Base-by-base conservation (phyloP, 2,888 invertebrate genomes). In the Melanchra persicariae region DNA sequence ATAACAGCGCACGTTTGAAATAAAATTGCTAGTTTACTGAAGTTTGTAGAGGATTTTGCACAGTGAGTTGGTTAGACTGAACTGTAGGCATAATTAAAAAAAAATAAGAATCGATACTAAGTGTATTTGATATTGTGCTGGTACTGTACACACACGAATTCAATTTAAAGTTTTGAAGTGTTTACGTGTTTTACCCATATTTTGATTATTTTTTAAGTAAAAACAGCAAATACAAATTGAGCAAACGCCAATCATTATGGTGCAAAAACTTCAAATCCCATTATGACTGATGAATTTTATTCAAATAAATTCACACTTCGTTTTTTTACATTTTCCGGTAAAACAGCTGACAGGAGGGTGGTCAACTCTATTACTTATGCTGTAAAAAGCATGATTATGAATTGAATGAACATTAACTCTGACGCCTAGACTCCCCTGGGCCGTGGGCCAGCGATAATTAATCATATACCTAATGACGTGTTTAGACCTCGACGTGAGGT, bases 381-480 rank as follows among this genome's bases (percentile, higher is more conserved):
- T 71, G 79, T 77, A 85, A 86, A 86, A 86, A 84, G 85, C 84
- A 87, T 91, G 91, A 92, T 93, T 91, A 92, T 88, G 89, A 92
- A 93, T 93, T 91, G 89, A 90, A 90, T 89, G 87, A 86, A 86
- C 90, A 91, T 92, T 92, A 92, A 79, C 87, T 85, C 87, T 89
- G 87, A 88, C 93, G 92, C 93, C 91, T 92, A 89, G 85, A 82
- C 83, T 90, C 91, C 93, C 92, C 86, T 85, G 90, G 84, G 90
- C 75, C 82, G 81, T 80, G 82, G 81, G 84, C 77, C 82, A 87
- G 81, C 74, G 77, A 52, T 86, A 92, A 93, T 93, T 93, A 91
- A 93, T 93, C 93, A 93, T 90, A 77, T 79, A 81, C 79, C 83
- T 92, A 92, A 93, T 91, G 90, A 91, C 88, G 89, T 90, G 88